Evolutionary conservation across 2,797 vertebrate species (phyloP).

Genomic region (Amblyraja radiata): DNA sequence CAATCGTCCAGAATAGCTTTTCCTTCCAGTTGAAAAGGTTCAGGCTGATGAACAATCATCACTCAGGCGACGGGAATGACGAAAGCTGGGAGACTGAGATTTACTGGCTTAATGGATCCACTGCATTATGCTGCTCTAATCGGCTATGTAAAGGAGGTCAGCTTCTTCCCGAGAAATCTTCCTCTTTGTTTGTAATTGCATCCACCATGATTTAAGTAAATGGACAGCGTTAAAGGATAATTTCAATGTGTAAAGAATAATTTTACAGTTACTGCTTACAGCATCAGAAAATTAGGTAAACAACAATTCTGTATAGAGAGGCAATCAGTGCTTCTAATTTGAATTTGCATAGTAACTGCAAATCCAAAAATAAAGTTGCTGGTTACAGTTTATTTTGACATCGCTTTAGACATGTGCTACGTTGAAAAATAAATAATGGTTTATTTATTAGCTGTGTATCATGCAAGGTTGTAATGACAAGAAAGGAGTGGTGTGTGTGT

Average conservation of each 20-base stretch:
- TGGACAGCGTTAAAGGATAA: not conserved
- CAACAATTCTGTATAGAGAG: not conserved
- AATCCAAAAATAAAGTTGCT: not conserved
- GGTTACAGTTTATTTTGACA: not conserved
- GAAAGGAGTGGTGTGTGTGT: not conserved
- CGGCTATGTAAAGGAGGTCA: not conserved
- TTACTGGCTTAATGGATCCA: conserved; percentile 44
- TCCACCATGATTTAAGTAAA: not conserved
- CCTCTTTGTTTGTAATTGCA: not conserved
- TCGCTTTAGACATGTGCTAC: conserved; percentile 23
- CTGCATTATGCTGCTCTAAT: conserved; percentile 38
- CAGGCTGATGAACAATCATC: conserved; percentile 45
- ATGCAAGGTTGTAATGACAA: conserved; percentile 28
- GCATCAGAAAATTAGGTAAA: conserved; percentile 2
- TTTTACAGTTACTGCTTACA: not conserved
- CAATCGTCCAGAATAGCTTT: not conserved
- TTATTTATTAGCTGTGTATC: not conserved
- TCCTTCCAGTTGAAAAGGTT: conserved; percentile 40
- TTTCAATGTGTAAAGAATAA: not conserved
- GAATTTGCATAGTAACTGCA: not conserved
- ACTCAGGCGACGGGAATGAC: conserved; percentile 40
- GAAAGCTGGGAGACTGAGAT: conserved; percentile 40
- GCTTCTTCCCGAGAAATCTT: not conserved
- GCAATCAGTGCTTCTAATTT: not conserved
- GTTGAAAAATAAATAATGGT: not conserved